Evolutionary conservation across 2,797 vertebrate species (phyloP), one percentile per base, ranked within the genome.

Genomic region (Spinibarbus caldwelli): DNA sequence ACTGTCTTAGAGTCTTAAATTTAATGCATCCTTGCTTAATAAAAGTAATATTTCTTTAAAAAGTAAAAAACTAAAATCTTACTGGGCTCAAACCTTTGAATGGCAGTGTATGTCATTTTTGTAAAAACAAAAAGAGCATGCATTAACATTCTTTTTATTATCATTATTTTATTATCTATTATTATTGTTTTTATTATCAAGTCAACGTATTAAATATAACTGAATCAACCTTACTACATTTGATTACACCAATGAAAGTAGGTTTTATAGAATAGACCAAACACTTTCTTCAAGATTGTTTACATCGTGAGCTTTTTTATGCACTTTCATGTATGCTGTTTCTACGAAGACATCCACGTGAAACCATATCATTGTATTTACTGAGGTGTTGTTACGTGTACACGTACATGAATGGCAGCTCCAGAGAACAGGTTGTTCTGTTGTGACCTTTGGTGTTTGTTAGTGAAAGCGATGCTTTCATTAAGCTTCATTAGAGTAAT

Each of bases 401-500:
- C 26, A 6, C 45, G 31, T 38, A 59, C n/a, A 10, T 31, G 82
- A 57, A 38, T 9, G 21, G 31, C 41, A 31, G 82, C 82, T 71
- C 59, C 67, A 19, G n/a, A 79, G 76, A 73, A 81, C 75, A 82
- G 88, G 83, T 68, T 85, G 76, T 85, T 83, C 41, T 81, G 76
- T 78, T 86, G 85, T 45, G 38, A 81, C 88, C 54, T 86, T 85
- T 83, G 82, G 79, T 79, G 86, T 84, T 89, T 84, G 68, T 49
- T 85, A 72, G 75, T 77, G 47, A 88, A 80, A 79, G 79, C 21
- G 57, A 86, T 71, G 59, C 82, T 85, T 88, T 76, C 86, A 89
- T 89, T 89, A 86, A 79, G 80, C 76, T 86, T 88, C 87, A 89
- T 89, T 88, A 89, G 84, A 85, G 66, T 84, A 89, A 88, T 88